Evolutionary conservation across 1,140 invertebrate species (phyloP).

Genomic region (Microplitis mediator): DNA sequence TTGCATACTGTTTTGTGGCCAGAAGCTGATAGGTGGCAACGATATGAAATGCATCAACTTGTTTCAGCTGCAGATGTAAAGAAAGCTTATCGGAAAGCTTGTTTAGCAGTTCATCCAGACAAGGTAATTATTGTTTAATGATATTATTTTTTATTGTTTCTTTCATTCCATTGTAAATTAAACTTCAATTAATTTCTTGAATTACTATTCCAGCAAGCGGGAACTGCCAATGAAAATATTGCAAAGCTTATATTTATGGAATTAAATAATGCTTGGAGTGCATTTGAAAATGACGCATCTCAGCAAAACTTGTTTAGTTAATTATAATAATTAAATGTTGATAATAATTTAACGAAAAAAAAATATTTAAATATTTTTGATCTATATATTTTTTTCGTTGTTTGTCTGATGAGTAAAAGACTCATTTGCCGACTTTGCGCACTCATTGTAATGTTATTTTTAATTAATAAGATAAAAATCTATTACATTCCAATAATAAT

Average conservation of each 20-base stretch:
- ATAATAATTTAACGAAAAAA: background rate
- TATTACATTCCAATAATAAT: constrained; percentile 32
- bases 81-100: constrained; percentile 93
- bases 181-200: background rate
- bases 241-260: constrained; percentile 99
- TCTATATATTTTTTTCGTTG: constrained; percentile 28
- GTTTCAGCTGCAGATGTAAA: constrained; percentile 92
- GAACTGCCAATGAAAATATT: constrained; percentile 86
- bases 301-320: constrained; percentile 83
- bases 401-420: constrained; percentile 22
- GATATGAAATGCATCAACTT: constrained; percentile 92
- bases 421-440: constrained; percentile 22
- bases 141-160: constrained; percentile 16
- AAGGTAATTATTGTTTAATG: constrained; percentile 73
- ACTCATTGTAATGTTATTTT: constrained; percentile 34
- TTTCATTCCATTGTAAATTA: constrained; percentile 6
- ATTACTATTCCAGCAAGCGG: constrained; percentile 77
- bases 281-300: constrained; percentile 91
- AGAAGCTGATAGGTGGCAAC: constrained; percentile 85
- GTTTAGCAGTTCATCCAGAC: constrained; percentile 96
- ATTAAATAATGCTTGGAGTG: constrained; percentile 97
- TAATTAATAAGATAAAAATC: constrained; percentile 30
- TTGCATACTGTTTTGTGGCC: constrained; percentile 95
- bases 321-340: constrained; percentile 42
- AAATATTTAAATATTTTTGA: background rate